These are phyloP conservation scores for Polyergus mexicanus DNA, from an alignment of 1,140 invertebrate genomes.

Conservation along the genomic window DNA sequence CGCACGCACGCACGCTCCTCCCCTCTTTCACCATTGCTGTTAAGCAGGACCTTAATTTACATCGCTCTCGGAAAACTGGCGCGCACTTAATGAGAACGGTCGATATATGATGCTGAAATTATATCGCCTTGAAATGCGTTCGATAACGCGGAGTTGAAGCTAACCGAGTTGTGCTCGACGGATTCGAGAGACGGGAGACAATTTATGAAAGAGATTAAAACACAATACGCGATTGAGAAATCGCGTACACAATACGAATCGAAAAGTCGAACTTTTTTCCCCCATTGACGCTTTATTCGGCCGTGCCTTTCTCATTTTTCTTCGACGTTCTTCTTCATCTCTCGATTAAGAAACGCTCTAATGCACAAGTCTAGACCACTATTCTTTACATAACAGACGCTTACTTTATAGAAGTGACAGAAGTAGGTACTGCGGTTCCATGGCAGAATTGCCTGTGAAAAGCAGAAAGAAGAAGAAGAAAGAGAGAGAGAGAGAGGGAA, in stretches of 20 bases:
- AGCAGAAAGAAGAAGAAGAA: too few species aligned
- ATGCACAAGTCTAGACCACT: not conserved
- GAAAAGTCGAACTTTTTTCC: not conserved
- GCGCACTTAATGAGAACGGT: conserved; percentile 13
- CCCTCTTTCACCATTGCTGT: not conserved
- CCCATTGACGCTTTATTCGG: conserved; percentile 7
- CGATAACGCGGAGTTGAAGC: not conserved
- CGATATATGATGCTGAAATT: conserved; percentile 5
- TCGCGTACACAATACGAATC: not conserved
- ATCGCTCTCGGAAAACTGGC: conserved; percentile 45
- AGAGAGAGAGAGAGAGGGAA: not conserved
- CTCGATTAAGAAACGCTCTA: not conserved
- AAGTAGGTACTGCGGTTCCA: not conserved
- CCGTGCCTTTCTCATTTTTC: conserved; percentile 14
- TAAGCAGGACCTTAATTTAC: conserved; percentile 54
- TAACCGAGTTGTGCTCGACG: not conserved
- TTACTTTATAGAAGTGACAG: conserved; percentile 37
- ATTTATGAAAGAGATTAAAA: conserved; percentile 30
- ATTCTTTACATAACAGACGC: conserved; percentile 45
- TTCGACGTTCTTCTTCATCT: conserved; percentile 37
- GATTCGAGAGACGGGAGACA: conserved; percentile 7
- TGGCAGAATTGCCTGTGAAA: not conserved
- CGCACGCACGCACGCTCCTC: not conserved
- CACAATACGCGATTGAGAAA: not conserved
- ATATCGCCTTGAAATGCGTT: conserved; percentile 10